Base-by-base conservation (phyloP, 2,113 vertebrate genomes). In the Hypocryptadius cinnamomeus region DNA sequence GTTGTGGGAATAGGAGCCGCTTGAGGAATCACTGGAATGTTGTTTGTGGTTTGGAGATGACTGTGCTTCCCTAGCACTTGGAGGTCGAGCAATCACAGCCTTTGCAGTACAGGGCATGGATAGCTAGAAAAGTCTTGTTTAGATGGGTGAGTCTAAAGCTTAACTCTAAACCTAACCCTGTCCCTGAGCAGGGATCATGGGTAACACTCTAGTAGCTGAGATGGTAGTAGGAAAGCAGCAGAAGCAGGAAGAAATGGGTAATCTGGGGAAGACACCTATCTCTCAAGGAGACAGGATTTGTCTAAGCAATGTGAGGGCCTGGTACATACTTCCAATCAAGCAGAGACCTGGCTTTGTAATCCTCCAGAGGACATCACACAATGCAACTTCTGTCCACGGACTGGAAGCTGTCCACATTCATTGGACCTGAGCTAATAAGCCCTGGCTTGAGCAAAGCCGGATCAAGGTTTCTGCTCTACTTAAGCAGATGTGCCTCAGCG, bases 331-430 rank as follows among this genome's bases (percentile, higher is more conserved):
- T 11, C 56, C 18, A 71, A 14, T 15, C 4, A 7, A 85, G 54
- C 42, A 94, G 51, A 84, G 44, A 90, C 72, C 69, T 65, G 69
- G 59, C 45, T 86, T 64, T 80, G 30, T 47, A 86, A 84, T 68
- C 56, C 44, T 39, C 8, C 81, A 17, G 35, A 78, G 72, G 84
- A 59, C 60, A 78, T 45, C 40, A 50, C 9, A 93, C 94, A 93
- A 81, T 89, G 87, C 35, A 92, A n/a, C 84, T 87, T 89, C 91
- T 92, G 72, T 91, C 65, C 69, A 68, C 19, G 27, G 33, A 35
- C 64, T 93, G 94, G 93, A 93, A 84, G 17, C 87, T 89, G 73
- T 86, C 93, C 91, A 91, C 10, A 1, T 68, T 89, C 73, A 81
- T 18, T 76, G 65, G 61, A 79, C 79, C 79, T 57, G 31, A 90